Conservation (phyloP, 2,888 invertebrate species). For the Tiphia femorata region DNA sequence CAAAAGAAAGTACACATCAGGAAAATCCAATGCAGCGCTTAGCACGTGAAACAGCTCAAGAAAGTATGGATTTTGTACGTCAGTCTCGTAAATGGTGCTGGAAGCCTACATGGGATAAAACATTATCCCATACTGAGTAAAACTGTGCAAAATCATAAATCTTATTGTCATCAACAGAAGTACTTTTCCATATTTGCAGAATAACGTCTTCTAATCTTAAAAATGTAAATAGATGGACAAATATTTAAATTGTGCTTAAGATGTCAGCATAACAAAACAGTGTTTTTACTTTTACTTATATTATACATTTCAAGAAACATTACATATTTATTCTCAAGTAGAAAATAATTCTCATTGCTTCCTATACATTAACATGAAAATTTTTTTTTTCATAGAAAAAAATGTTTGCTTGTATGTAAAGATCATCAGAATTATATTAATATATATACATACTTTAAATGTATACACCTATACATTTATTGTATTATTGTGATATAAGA, state of each 20-base stretch:
- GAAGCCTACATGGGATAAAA: slow-evolving; percentile 59
- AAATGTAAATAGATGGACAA: too few species aligned
- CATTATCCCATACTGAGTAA: too few species aligned
- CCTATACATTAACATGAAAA: neutral
- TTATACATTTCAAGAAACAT: slow-evolving; percentile 10
- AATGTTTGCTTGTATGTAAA: neutral
- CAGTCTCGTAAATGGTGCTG: slow-evolving; percentile 65
- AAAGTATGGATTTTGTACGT: slow-evolving; percentile 63
- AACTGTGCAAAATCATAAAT: too few species aligned
- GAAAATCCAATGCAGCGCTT: slow-evolving; percentile 59
- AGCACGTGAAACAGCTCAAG: slow-evolving; percentile 61
- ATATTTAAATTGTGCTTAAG: too few species aligned
- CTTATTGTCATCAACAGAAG: too few species aligned
- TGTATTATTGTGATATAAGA: too few species aligned
- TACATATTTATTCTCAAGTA: too few species aligned
- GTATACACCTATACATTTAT: neutral
- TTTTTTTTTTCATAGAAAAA: neutral
- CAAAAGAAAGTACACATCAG: slow-evolving; percentile 37
- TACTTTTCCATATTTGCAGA: too few species aligned
- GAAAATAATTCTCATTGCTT: neutral
- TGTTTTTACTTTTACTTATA: too few species aligned
- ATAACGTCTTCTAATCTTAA: too few species aligned
- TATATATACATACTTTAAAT: neutral
- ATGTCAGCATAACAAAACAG: too few species aligned
- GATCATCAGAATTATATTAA: slow-evolving; percentile 6